phyloP scores from a whole-genome alignment of 2,113 vertebrate species.

The Pogona vitticeps region DNA sequence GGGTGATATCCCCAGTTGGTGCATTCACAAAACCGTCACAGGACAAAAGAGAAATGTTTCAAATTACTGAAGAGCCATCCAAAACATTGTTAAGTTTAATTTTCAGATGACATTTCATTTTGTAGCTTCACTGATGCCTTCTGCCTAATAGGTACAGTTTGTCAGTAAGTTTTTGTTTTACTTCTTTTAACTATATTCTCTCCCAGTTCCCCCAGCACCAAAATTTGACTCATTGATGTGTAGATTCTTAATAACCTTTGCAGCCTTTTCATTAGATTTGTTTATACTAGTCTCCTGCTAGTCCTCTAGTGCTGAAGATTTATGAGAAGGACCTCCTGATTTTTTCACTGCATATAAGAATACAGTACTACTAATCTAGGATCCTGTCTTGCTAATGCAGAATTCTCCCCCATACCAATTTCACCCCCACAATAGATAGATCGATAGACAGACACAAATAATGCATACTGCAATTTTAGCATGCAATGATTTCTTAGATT shows the following conservation, averaged over 20 bases:
- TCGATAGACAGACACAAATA: no score
- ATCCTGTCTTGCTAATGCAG: background rate
- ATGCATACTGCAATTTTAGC: no score
- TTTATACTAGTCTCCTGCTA: background rate
- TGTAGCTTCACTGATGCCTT: no score
- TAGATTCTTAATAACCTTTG: conserved; percentile 6
- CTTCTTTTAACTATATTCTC: background rate
- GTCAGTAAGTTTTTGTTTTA: background rate
- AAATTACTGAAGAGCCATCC: background rate
- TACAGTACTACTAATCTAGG: background rate
- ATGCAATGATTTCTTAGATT: background rate
- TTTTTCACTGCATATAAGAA: no score
- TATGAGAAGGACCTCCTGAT: background rate
- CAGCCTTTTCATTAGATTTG: conserved; percentile 4
- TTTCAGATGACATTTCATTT: background rate
- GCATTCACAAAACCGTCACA: no score
- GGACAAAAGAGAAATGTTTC: background rate
- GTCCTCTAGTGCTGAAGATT: background rate
- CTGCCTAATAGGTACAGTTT: background rate
- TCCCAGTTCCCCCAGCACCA: background rate
- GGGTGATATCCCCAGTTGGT: background rate
- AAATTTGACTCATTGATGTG: background rate
- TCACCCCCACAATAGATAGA: no score
- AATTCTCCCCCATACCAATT: background rate
- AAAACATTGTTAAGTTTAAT: background rate